Conservation (phyloP, 2,888 invertebrate genomes). For the Drosophila suboccidentalis region DNA sequence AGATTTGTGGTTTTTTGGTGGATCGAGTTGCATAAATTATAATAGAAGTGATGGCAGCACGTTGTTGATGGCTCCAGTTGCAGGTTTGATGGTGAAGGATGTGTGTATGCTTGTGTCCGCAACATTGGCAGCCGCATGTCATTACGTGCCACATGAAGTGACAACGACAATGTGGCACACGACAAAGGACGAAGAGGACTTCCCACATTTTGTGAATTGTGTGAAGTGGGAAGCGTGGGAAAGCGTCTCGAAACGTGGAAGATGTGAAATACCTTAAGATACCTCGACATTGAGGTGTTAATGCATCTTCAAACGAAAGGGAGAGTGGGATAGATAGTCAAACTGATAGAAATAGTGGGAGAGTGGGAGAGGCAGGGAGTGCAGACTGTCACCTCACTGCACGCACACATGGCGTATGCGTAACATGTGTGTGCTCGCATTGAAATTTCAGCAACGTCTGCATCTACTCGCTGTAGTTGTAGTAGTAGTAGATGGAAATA, state of each 20-base stretch:
- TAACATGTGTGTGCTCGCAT: conserved; percentile 40
- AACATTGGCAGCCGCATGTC: conserved; percentile 75
- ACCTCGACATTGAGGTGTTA: conserved; percentile 61
- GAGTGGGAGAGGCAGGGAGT: not conserved
- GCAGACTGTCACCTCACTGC: conserved; percentile 41
- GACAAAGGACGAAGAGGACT: not conserved
- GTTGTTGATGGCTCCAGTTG: not conserved
- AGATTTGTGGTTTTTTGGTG: conserved; percentile 69
- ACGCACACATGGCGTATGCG: conserved; percentile 43
- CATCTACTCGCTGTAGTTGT: not conserved
- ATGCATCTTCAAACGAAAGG: conserved; percentile 48
- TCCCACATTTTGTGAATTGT: conserved; percentile 27
- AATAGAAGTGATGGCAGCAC: conserved; percentile 27
- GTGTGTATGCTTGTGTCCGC: conserved; percentile 49
- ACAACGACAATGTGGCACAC: conserved; percentile 30
- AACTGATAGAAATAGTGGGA: not conserved
- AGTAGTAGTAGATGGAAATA: conserved; percentile 33
- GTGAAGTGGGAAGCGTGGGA: conserved; percentile 43
- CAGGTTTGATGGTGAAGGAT: conserved; percentile 13
- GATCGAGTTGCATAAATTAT: conserved; percentile 52
- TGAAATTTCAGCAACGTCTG: conserved; percentile 49
- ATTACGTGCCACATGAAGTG: conserved; percentile 66
- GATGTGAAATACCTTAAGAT: conserved; percentile 25
- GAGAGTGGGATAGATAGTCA: conserved; percentile 4
- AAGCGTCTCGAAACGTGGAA: conserved; percentile 46